Evolutionary conservation across 2,797 vertebrate genomes (phyloP), one percentile per base, ranked within the genome.

Genomic region (Sus cebifrons): DNA sequence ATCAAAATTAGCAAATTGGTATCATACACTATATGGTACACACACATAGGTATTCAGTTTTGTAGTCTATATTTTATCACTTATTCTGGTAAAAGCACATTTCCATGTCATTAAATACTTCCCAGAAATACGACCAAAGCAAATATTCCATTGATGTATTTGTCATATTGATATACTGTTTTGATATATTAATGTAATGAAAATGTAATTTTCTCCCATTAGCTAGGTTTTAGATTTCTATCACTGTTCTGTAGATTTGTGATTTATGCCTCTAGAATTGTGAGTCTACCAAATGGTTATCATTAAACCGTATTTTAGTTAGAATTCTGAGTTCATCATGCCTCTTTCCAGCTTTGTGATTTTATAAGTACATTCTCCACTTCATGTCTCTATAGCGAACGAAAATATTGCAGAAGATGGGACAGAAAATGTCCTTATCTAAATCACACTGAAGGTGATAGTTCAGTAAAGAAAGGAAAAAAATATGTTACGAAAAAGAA

Each of bases 121-220:
- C 29, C 78, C 17, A 87, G 90, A 79, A 87, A 77, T 29, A 87
- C 73, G 49, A 95, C 16, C 14, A 84, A 79, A 94, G 17, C 25
- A 56, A 86, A 86, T 23, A 15, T 32, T 82, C 32, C 49, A 40
- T 15, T 87, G 36, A 73, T 44, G 4, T 52, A 83, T 74, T 71
- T 87, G 27, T 44, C 27, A 0, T 62, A 25, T 32, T 60, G 77
- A 58, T 40, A 60, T 20, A 71, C 27, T 62, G 5, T 67, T 71
- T 77, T n/a, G 36, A 60, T 17, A 23, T 58, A 32, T 27, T 56
- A 40, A n/a, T 83, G 62, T 52, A 52, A 8, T 62, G 29, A 74
- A 86, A 73, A 56, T 21, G 6, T 71, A 58, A 18, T 52, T 86
- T 75, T 82, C 60, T 82, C 58, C 49, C 12, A 52, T 86, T 71